A percentile compares a stretch with the other conserved stretches of the same genome.
Conservation (phyloP, 1,140 invertebrate species). For the Anagrus nilaparvatae region DNA sequence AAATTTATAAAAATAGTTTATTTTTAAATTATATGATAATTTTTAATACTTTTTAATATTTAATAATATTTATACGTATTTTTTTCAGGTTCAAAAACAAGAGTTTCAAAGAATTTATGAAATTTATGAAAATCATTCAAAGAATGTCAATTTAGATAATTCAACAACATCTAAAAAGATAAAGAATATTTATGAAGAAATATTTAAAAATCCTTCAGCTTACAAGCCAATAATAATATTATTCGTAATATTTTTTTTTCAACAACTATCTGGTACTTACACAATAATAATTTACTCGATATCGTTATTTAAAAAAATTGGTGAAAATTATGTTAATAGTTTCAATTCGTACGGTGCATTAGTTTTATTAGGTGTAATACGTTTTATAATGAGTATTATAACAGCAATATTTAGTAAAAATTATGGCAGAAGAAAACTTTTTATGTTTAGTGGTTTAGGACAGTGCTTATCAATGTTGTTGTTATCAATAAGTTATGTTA, state of each 20-base stretch:
- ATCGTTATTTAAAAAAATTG: constrained; percentile 44
- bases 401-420: constrained; percentile 42
- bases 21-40: neutral
- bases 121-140: constrained; percentile 13
- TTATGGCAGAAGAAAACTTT: constrained; percentile 41
- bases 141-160: neutral
- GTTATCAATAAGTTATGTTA: constrained; percentile 39
- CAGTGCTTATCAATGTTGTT: constrained; percentile 47
- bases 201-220: constrained; percentile 24
- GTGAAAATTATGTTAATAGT: constrained; percentile 33
- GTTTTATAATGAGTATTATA: constrained; percentile 44
- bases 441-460: constrained; percentile 43
- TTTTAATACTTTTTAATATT: neutral
- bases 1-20: constrained; percentile 4
- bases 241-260: constrained; percentile 42
- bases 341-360: constrained; percentile 40
- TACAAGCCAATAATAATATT: constrained; percentile 45
- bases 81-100: constrained; percentile 33
- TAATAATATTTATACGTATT: constrained; percentile 9
- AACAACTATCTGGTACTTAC: constrained; percentile 51
- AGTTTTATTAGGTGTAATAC: constrained; percentile 41
- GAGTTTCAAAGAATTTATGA: constrained; percentile 30
- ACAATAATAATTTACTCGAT: constrained; percentile 61
- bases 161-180: constrained; percentile 16
- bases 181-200: constrained; percentile 1